phyloP scores from a whole-genome alignment of 2,888 invertebrate genomes.

The Drosophila suboccidentalis region DNA sequence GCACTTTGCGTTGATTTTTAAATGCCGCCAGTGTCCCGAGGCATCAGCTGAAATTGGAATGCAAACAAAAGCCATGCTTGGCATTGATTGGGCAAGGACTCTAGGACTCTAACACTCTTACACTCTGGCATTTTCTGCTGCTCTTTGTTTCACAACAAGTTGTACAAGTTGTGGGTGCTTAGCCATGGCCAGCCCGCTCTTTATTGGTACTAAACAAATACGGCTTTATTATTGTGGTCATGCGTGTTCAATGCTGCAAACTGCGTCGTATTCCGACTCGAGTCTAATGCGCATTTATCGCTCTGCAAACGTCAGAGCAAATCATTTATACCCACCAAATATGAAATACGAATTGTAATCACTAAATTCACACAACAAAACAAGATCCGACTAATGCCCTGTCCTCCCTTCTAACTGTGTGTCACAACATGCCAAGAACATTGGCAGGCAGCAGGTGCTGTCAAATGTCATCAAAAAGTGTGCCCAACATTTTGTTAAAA shows the following conservation, averaged over 20 bases:
- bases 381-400: slow-evolving; percentile 17
- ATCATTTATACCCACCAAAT: slow-evolving; percentile 28
- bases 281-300: slow-evolving; percentile 40
- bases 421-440: slow-evolving; percentile 47
- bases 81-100: slow-evolving; percentile 67
- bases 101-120: slow-evolving; percentile 2
- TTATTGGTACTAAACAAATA: slow-evolving; percentile 61
- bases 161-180: slow-evolving; percentile 54
- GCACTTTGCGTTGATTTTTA: slow-evolving; percentile 79
- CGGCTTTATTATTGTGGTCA: slow-evolving; percentile 57
- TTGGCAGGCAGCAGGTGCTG: slow-evolving; percentile 68
- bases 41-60: slow-evolving; percentile 50
- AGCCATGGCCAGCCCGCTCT: slow-evolving; percentile 35
- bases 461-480: slow-evolving; percentile 70
- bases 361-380: slow-evolving; percentile 20
- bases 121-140: slow-evolving; percentile 18
- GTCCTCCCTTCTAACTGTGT: slow-evolving; percentile 25
- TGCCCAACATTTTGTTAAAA: slow-evolving; percentile 33
- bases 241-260: slow-evolving; percentile 42
- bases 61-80: slow-evolving; percentile 69
- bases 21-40: slow-evolving; percentile 56
- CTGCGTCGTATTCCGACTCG: slow-evolving; percentile 50
- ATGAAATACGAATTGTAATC: slow-evolving; percentile 14
- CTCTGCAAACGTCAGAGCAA: slow-evolving; percentile 17
- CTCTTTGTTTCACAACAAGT: slow-evolving; percentile 66